Evolutionary conservation across 2,113 vertebrate genomes (phyloP).

Genomic region (Muntiacus muntjak): DNA sequence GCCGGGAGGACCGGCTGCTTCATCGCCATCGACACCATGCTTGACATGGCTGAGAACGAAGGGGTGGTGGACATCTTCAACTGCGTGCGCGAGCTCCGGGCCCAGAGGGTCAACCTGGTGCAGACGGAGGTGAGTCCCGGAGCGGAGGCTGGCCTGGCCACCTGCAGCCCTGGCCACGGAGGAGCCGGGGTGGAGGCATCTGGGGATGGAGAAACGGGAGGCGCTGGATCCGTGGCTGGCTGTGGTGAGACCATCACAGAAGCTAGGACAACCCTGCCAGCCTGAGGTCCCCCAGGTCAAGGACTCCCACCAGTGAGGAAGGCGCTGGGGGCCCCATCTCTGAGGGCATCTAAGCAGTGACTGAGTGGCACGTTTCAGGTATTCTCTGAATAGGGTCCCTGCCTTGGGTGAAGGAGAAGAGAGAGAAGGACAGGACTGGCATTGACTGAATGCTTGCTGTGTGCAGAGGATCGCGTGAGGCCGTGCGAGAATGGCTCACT

Average conservation of each 20-base stretch:
- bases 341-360: not conserved
- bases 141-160: not conserved
- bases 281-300: not conserved
- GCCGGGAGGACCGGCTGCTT: slow-evolving; percentile 96
- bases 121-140: slow-evolving; percentile 92
- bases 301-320: not conserved
- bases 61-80: slow-evolving; percentile 98
- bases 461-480: not conserved
- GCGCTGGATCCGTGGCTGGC: accelerated
- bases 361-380: not conserved
- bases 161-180: not conserved
- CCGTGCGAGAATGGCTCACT: not conserved
- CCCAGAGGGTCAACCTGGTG: slow-evolving; percentile 96
- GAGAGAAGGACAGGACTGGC: not conserved
- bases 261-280: not conserved
- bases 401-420: not conserved
- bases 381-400: not conserved
- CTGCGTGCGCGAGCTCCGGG: slow-evolving; percentile 96
- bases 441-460: not conserved
- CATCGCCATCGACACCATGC: slow-evolving; percentile 98
- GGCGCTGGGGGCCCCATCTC: not conserved
- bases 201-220: not conserved
- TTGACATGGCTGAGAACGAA: slow-evolving; percentile 99
- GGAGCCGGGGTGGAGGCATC: not conserved
- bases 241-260: not conserved